These are phyloP conservation scores for Dromococcyx pavoninus DNA, from an alignment of 2,797 vertebrate genomes.

Conservation along the genomic window DNA sequence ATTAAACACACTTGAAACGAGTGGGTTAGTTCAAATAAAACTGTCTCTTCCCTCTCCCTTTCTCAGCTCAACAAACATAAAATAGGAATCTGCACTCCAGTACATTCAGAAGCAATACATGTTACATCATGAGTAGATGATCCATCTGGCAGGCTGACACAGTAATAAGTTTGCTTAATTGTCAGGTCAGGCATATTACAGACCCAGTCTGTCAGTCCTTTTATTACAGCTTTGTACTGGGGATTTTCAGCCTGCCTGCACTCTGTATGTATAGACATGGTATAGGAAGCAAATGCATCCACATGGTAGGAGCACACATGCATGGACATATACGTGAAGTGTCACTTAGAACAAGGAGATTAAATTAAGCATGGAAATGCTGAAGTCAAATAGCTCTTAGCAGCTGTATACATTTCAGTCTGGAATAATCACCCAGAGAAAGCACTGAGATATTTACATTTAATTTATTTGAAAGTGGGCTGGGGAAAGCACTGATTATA, in stretches of 20 bases:
- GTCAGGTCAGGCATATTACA: slow-evolving; percentile 76
- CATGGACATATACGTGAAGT: background rate
- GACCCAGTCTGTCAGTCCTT: slow-evolving; percentile 69
- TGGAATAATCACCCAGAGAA: slow-evolving; percentile 50
- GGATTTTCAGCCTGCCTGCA: slow-evolving; percentile 27
- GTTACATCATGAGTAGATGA: slow-evolving; percentile 65
- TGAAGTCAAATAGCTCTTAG: slow-evolving; percentile 41
- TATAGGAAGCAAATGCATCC: background rate
- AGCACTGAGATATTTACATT: slow-evolving; percentile 49
- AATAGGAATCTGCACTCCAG: slow-evolving; percentile 59
- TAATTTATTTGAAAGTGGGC: slow-evolving; percentile 45
- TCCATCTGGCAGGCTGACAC: slow-evolving; percentile 77
- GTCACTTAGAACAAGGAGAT: background rate
- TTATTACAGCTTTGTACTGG: slow-evolving; percentile 37
- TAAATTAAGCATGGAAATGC: slow-evolving; percentile 27
- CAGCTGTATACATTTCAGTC: slow-evolving; percentile 39
- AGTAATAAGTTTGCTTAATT: slow-evolving; percentile 75
- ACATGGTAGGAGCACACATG: background rate
- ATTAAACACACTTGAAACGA: slow-evolving; percentile 73
- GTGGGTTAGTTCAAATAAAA: slow-evolving; percentile 77
- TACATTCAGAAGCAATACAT: slow-evolving; percentile 60
- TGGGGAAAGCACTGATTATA: slow-evolving; percentile 47
- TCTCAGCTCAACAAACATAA: slow-evolving; percentile 69
- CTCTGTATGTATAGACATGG: rapidly evolving
- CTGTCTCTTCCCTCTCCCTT: slow-evolving; percentile 56